phyloP scores from a whole-genome alignment of 64 coral and sea anemone genomes.

The Acropora yongei region DNA sequence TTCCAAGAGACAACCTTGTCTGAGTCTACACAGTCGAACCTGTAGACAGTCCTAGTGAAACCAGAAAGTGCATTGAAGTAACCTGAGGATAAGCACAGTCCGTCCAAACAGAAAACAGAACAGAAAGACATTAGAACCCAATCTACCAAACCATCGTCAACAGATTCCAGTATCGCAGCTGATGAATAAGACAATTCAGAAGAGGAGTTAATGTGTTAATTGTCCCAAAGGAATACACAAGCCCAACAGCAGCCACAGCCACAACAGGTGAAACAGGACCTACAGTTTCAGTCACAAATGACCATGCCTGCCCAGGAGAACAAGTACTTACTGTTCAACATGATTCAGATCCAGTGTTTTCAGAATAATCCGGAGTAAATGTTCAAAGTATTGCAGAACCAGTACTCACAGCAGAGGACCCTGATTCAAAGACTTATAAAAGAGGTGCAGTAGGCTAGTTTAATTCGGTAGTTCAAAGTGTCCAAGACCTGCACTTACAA shows the following conservation, averaged over 20 bases:
- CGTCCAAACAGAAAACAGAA: constrained; percentile 2
- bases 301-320: background rate
- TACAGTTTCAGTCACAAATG: background rate
- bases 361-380: background rate
- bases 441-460: no score
- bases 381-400: no score
- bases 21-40: constrained; percentile 32
- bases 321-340: background rate
- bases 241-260: background rate
- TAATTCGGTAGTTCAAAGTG: no score
- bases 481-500: no score
- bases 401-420: background rate
- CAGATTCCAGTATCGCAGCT: constrained; percentile 1
- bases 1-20: background rate
- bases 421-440: background rate
- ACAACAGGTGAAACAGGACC: background rate
- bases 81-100: constrained; percentile 1
- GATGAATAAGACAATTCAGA: background rate
- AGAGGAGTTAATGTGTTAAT: background rate
- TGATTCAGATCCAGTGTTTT: background rate
- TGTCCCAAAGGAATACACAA: background rate
- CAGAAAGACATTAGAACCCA: constrained; percentile 2
- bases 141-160: background rate
- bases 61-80: constrained; percentile 6
- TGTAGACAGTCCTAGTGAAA: background rate